These are phyloP conservation scores for Ascaphus truei DNA, from an alignment of 2,113 vertebrate genomes.

Conservation along the genomic window DNA sequence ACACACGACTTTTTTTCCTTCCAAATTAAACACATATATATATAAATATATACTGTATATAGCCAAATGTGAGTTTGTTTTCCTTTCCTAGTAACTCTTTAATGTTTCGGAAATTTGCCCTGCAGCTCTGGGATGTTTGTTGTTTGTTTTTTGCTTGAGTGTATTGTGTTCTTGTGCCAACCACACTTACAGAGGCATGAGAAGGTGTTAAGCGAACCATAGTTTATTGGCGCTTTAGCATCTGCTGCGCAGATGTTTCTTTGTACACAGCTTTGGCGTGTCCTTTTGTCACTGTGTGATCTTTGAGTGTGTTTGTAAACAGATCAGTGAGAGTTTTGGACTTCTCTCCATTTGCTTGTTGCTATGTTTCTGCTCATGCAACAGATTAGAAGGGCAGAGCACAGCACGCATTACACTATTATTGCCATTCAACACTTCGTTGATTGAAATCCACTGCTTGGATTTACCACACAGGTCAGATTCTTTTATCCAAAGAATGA, in stretches of 20 bases:
- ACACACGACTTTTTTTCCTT: too few relatives aligned
- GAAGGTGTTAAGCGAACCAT: background rate
- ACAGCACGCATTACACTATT: too few relatives aligned
- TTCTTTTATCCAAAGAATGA: too few relatives aligned
- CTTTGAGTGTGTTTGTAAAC: too few relatives aligned
- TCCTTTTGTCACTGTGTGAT: background rate
- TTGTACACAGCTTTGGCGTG: background rate
- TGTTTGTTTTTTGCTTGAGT: slow-evolving; percentile 13
- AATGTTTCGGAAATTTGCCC: background rate
- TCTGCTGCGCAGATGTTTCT: slow-evolving; percentile 19
- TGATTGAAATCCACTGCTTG: too few relatives aligned
- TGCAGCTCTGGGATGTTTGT: background rate
- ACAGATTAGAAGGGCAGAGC: too few relatives aligned
- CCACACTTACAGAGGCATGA: slow-evolving; percentile 3
- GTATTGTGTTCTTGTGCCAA: slow-evolving; percentile 22
- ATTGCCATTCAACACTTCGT: too few relatives aligned
- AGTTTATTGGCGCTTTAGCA: background rate
- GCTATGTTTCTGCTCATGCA: too few relatives aligned
- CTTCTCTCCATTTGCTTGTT: too few relatives aligned
- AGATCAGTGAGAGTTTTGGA: too few relatives aligned
- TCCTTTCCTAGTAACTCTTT: background rate
- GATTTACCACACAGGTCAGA: too few relatives aligned
- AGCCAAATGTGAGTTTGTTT: slow-evolving; percentile 7
- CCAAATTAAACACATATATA: slow-evolving; percentile 28
- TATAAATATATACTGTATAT: background rate